Evolutionary conservation across 2,113 vertebrate species (phyloP), one percentile per base, ranked within the genome.

Genomic region (Alethe diademata): DNA sequence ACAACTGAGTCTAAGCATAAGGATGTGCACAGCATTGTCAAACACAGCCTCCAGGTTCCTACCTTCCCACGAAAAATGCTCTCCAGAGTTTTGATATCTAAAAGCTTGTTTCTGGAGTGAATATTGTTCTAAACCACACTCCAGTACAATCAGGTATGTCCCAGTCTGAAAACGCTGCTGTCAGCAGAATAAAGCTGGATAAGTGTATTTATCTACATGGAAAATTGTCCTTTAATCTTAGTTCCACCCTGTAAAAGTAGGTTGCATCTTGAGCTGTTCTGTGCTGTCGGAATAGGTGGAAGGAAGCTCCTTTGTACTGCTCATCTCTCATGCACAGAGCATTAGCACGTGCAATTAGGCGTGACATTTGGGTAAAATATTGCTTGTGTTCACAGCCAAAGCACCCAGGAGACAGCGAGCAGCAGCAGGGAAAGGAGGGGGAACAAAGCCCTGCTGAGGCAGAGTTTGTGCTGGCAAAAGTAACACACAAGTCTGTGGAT

Each of bases 321-420:
- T 82, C 72, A 57, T 84, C 78, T 74, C 61, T 50, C 80, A 89
- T 23, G 91, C 89, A 76, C 12, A 14, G 53, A 78, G 84, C 61
- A 67, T 66, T 75, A 87, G 48, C 78, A 53, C 31, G 47, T 81
- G 76, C 86, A 94, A 84, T 85, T 76, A 87, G 93, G 50, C 26
- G 4, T 33, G 84, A 82, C 94, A 80, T 85, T 81, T 81, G 70
- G 81, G 53, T 60, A 92, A 92, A 91, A 84, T 88, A 91, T 48
- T 48, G 45, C 53, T 43, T 31, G 35, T 76, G n/a, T 11, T 62
- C 83, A n/a, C 4, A 93, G 86, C 78, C 83, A 80, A 36, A 78
- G 76, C 73, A 67, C 67, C 56, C 80, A 35, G 69, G 75, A 94
- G 80, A 84, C 91, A 56, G 72, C 14, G 58, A 75, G 12, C 85